phyloP scores from a whole-genome alignment of 2,113 vertebrate species.

The Fukomys damarensis region DNA sequence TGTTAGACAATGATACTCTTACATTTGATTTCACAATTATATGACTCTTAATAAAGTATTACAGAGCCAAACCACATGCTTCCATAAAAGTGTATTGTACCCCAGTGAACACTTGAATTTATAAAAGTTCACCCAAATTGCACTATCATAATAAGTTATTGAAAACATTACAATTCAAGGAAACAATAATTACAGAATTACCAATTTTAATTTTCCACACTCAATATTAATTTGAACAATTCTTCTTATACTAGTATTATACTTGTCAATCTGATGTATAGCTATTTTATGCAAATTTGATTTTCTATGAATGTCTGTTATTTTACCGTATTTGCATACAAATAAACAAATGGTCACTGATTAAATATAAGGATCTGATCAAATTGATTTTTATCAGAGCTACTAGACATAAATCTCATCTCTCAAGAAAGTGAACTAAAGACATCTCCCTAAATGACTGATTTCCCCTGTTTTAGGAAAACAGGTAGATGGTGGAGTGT shows the following conservation, averaged over 20 bases:
- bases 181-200: neutral
- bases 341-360: neutral
- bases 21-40: neutral
- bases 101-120: neutral
- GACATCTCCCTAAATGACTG: conserved; percentile 36
- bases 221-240: neutral
- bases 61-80: neutral
- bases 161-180: conserved; percentile 8
- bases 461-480: conserved; percentile 30
- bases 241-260: neutral
- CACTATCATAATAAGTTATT: neutral
- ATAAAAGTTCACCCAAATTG: neutral
- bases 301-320: neutral
- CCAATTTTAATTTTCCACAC: neutral
- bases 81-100: neutral
- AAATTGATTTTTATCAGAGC: neutral
- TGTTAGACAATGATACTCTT: neutral
- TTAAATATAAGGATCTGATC: neutral
- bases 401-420: neutral
- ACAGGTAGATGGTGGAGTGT: neutral
- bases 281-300: neutral
- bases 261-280: neutral
- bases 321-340: neutral
- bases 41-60: neutral
- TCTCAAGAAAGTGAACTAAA: neutral